A percentile compares a stretch with the other conserved stretches of the same genome.
phyloP scores from a whole-genome alignment of 2,797 vertebrate species.

The Chelon labrosus region DNA sequence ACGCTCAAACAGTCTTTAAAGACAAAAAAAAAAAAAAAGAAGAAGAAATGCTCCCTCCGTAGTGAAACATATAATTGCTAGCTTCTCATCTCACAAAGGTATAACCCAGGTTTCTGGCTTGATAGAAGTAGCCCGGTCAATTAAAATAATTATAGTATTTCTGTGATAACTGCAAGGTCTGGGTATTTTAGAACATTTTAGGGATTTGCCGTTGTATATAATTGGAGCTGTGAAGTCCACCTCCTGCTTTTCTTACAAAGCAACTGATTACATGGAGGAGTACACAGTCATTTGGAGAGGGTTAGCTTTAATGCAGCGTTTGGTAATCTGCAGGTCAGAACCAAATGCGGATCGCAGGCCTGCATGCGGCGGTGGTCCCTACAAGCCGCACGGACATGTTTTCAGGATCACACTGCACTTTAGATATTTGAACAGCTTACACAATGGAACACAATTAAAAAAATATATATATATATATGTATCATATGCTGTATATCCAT shows the following conservation, averaged over 20 bases:
- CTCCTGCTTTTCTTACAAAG: slow-evolving; percentile 70
- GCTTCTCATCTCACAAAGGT: slow-evolving; percentile 67
- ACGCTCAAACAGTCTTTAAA: slow-evolving; percentile 76
- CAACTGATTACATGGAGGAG: slow-evolving; percentile 67
- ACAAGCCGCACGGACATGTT: slow-evolving; percentile 12
- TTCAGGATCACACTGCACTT: slow-evolving; percentile 14
- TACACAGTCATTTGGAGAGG: slow-evolving; percentile 71
- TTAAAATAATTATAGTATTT: slow-evolving; percentile 82
- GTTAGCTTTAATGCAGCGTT: slow-evolving; percentile 62
- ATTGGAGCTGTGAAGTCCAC: slow-evolving; percentile 75
- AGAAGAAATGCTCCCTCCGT: slow-evolving; percentile 73
- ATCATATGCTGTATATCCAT: slow-evolving; percentile 3
- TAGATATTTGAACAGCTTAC: not conserved
- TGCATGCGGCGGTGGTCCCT: slow-evolving; percentile 31
- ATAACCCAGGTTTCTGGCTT: slow-evolving; percentile 68
- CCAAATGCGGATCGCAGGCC: slow-evolving; percentile 56
- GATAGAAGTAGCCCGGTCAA: slow-evolving; percentile 76
- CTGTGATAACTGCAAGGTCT: slow-evolving; percentile 79
- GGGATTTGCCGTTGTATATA: slow-evolving; percentile 78
- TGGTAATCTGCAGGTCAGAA: slow-evolving; percentile 59
- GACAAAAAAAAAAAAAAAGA: slow-evolving; percentile 45
- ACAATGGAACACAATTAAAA: not conserved
- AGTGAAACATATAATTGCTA: slow-evolving; percentile 74
- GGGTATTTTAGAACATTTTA: slow-evolving; percentile 77
- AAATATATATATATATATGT: not conserved